phyloP scores from a whole-genome alignment of 37 sponge, comb jelly and placozoan species.

The Bolinopsis microptera region DNA sequence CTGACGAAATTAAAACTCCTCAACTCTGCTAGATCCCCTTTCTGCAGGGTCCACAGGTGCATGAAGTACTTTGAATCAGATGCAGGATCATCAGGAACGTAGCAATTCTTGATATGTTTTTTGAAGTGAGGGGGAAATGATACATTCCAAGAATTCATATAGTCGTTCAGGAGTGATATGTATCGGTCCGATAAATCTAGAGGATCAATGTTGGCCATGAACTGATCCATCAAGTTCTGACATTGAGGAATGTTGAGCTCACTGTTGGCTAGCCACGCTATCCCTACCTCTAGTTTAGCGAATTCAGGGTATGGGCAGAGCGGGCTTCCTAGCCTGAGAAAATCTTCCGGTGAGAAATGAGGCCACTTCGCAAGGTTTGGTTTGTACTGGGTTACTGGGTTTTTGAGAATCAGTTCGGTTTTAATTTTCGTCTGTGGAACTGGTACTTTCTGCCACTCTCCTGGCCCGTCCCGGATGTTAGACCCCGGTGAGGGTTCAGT shows the following conservation, averaged over 20 bases:
- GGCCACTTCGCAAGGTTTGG: slow-evolving; percentile 7
- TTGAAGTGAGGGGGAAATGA: not conserved
- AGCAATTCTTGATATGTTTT: not conserved
- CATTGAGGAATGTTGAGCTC: no score
- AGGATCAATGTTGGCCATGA: not conserved
- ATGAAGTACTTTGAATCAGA: not conserved
- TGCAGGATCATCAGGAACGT: not conserved
- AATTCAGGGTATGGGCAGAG: slow-evolving; percentile 53
- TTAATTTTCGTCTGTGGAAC: not conserved
- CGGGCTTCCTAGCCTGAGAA: not conserved
- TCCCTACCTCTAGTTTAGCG: slow-evolving; percentile 2
- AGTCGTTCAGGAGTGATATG: not conserved
- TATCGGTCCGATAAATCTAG: not conserved
- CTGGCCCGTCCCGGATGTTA: not conserved
- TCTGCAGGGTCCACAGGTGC: slow-evolving; percentile 34
- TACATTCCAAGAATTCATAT: not conserved
- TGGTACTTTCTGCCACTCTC: not conserved
- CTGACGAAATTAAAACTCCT: not conserved
- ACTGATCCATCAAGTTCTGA: not conserved
- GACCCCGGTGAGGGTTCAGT: not conserved
- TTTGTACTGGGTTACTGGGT: not conserved
- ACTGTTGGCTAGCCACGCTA: slow-evolving; percentile 8
- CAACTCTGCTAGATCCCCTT: not conserved
- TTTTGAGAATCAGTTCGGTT: not conserved
- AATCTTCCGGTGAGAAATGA: not conserved